phyloP scores from a whole-genome alignment of 2,113 vertebrate species.

The Verasper variegatus region DNA sequence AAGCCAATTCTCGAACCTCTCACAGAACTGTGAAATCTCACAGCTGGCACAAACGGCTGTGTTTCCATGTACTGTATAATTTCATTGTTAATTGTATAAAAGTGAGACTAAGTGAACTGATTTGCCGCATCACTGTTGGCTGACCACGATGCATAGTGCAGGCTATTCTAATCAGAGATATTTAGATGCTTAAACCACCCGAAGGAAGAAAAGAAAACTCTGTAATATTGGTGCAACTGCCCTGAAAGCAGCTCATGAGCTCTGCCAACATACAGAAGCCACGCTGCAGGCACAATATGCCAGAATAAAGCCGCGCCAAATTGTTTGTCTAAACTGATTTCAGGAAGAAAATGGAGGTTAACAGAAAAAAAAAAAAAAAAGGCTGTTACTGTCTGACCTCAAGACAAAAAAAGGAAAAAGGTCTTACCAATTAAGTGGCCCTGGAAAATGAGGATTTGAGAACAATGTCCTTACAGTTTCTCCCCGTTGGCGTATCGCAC shows the following conservation, averaged over 20 bases:
- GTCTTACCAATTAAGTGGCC: conserved; percentile 58
- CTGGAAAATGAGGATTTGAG: conserved; percentile 39
- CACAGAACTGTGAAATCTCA: background rate
- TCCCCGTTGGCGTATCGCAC: conserved; percentile 40
- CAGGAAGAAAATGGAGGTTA: conserved; percentile 50
- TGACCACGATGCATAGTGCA: conserved; percentile 13
- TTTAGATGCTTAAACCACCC: conserved; percentile 39
- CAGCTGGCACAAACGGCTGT: conserved; percentile 10
- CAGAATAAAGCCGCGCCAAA: conserved; percentile 49
- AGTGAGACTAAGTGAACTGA: conserved; percentile 19
- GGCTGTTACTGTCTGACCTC: conserved; percentile 45
- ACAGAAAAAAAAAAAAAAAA: conserved; percentile 43
- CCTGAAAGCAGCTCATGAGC: conserved; percentile 33
- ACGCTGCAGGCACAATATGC: conserved; percentile 54
- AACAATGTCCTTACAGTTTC: conserved; percentile 44
- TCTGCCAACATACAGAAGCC: conserved; percentile 51
- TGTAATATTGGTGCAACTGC: conserved; percentile 48
- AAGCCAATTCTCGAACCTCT: background rate
- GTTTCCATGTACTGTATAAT: background rate
- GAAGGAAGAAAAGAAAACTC: conserved; percentile 33
- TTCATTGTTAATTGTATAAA: conserved; percentile 1
- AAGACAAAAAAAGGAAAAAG: conserved; percentile 31
- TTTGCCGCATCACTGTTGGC: conserved; percentile 8
- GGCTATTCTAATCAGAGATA: conserved; percentile 28
- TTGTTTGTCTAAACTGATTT: conserved; percentile 50